phyloP scores from a whole-genome alignment of 37 sponge, comb jelly and placozoan genomes.

The Trichoplax adhaerens region DNA sequence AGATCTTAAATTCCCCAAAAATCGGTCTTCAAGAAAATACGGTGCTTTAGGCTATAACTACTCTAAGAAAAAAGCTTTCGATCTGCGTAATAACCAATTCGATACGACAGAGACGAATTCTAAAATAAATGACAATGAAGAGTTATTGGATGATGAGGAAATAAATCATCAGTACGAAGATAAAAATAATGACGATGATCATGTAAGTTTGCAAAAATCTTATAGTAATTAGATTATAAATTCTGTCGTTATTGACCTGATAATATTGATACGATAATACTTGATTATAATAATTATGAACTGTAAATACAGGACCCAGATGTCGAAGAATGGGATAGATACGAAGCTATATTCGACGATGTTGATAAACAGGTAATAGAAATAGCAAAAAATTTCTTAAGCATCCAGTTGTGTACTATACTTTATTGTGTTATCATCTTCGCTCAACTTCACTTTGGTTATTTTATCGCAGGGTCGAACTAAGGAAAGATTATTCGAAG shows the following conservation, averaged over 20 bases:
- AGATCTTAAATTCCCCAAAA: constrained; percentile 53
- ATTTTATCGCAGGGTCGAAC: constrained; percentile 36
- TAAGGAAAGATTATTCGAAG: constrained; percentile 60
- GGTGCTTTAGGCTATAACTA: constrained; percentile 61
- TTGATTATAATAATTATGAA: neutral
- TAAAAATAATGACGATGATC: too few species aligned
- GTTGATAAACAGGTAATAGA: constrained; percentile 57
- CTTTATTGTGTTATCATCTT: too few species aligned
- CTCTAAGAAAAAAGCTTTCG: neutral
- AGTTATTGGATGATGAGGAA: too few species aligned
- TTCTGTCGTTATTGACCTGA: too few species aligned
- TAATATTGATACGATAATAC: neutral
- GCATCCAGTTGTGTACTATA: too few species aligned
- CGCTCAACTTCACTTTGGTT: too few species aligned
- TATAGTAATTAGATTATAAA: too few species aligned
- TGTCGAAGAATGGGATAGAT: constrained; percentile 92
- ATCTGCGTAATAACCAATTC: neutral
- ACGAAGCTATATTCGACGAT: constrained; percentile 69
- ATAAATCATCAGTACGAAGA: too few species aligned
- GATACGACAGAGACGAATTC: neutral
- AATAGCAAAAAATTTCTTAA: neutral
- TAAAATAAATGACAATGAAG: too few species aligned
- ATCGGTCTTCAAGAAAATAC: constrained; percentile 30
- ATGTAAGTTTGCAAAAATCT: too few species aligned
- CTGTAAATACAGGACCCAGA: constrained; percentile 58